Evolutionary conservation across 1,140 invertebrate genomes (phyloP).

Genomic region (Anagrus nilaparvatae): DNA sequence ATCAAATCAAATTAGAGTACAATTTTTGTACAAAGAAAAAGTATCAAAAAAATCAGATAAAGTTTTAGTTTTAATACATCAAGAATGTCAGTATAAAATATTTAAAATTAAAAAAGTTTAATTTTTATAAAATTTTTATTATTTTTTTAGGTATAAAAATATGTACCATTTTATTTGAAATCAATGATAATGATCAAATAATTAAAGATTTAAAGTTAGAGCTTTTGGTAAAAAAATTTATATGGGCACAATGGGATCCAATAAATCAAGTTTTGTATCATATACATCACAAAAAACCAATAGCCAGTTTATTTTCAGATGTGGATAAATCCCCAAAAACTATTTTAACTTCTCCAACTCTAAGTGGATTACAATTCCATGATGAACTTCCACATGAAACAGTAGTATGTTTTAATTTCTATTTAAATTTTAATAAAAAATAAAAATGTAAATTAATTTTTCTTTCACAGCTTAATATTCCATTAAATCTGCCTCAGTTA

Average conservation of each 20-base stretch:
- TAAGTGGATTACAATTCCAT: conserved; percentile 75
- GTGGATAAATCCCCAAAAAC: conserved; percentile 44
- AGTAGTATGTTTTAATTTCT: conserved; percentile 49
- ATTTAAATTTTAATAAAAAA: background rate
- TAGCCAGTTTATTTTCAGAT: conserved; percentile 53
- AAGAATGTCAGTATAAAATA: conserved; percentile 54
- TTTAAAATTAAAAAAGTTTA: background rate
- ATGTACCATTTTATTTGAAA: conserved; percentile 28
- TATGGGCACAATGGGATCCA: conserved; percentile 76
- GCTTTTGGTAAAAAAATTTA: conserved; percentile 58
- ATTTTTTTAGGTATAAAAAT: conserved; percentile 27
- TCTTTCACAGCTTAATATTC: conserved; percentile 65
- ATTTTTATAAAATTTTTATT: conserved; percentile 5
- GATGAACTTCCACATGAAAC: conserved; percentile 74
- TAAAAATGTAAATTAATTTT: conserved; percentile 7
- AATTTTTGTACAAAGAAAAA: conserved; percentile 66
- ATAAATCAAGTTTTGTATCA: conserved; percentile 68
- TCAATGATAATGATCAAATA: conserved; percentile 15
- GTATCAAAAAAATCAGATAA: conserved; percentile 54
- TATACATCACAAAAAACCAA: conserved; percentile 61
- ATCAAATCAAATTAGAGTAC: conserved; percentile 60
- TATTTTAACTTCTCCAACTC: conserved; percentile 48
- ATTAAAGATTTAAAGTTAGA: conserved; percentile 44
- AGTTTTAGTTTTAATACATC: conserved; percentile 64
- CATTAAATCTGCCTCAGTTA: conserved; percentile 65